These are phyloP conservation scores for Cottus gobio DNA, from an alignment of 2,113 vertebrate species.

Conservation along the genomic window DNA sequence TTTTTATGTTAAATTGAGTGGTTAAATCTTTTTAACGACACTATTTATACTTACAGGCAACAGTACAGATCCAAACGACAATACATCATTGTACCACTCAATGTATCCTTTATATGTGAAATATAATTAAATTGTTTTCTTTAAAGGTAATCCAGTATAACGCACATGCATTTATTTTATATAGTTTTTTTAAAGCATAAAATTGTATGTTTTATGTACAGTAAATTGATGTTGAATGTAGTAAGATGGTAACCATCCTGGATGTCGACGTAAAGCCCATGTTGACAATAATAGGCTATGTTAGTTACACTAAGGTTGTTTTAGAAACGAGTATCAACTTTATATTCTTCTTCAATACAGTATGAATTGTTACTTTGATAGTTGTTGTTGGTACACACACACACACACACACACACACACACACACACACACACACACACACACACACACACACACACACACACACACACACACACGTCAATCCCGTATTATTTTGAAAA, in stretches of 20 bases:
- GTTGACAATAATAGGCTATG: too few species aligned
- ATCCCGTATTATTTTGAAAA: slow-evolving; percentile 18
- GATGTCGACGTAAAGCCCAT: background rate
- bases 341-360: background rate
- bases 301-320: background rate
- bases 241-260: background rate
- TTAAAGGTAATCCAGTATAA: background rate
- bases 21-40: too few species aligned
- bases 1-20: too few species aligned
- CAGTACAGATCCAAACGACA: background rate
- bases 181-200: background rate
- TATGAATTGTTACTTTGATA: background rate
- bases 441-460: too few species aligned
- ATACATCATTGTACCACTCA: background rate
- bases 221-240: background rate
- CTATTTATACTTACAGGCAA: too few species aligned
- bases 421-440: too few species aligned
- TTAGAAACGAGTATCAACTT: background rate
- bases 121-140: background rate
- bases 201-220: background rate
- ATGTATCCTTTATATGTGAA: background rate
- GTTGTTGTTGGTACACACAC: too few species aligned
- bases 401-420: too few species aligned
- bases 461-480: background rate
- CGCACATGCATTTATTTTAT: background rate